phyloP scores from a whole-genome alignment of 2,888 invertebrate species.

The Cerastoderma edule region DNA sequence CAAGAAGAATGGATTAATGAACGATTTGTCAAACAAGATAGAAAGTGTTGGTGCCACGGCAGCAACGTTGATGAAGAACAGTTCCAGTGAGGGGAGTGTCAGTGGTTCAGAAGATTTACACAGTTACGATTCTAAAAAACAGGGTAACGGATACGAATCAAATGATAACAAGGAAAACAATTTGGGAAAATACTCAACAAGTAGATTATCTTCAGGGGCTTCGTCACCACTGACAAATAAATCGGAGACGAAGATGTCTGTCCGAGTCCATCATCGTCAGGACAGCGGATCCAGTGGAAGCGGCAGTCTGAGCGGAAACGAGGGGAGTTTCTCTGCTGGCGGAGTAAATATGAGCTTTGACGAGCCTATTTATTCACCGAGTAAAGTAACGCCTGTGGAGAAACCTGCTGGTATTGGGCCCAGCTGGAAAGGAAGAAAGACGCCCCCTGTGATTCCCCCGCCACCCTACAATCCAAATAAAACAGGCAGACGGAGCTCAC shows the following conservation, averaged over 20 bases:
- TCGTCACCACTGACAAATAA: background rate
- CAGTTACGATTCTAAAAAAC: background rate
- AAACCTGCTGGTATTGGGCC: constrained; percentile 37
- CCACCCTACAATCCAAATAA: constrained; percentile 56
- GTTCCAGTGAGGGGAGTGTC: constrained; percentile 67
- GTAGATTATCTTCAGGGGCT: background rate
- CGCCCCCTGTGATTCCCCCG: constrained; percentile 56
- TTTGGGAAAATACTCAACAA: constrained; percentile 18
- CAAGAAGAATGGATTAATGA: constrained; percentile 80
- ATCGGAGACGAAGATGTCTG: background rate
- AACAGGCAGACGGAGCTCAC: constrained; percentile 40
- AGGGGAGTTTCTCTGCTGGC: constrained; percentile 44
- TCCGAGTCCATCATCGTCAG: constrained; percentile 23
- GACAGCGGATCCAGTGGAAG: constrained; percentile 41
- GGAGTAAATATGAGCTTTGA: constrained; percentile 77
- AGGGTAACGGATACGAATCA: constrained; percentile 9
- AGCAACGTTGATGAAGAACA: constrained; percentile 66
- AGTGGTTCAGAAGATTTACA: constrained; percentile 51
- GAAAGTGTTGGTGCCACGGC: constrained; percentile 74
- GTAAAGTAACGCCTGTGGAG: constrained; percentile 45
- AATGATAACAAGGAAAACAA: constrained; percentile 37
- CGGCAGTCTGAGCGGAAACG: constrained; percentile 49
- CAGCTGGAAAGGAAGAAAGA: constrained; percentile 50
- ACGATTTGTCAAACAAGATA: constrained; percentile 79
- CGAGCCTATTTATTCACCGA: constrained; percentile 72